Evolutionary conservation across 1,140 invertebrate genomes (phyloP).

Genomic region (Metaphire vulgaris): DNA sequence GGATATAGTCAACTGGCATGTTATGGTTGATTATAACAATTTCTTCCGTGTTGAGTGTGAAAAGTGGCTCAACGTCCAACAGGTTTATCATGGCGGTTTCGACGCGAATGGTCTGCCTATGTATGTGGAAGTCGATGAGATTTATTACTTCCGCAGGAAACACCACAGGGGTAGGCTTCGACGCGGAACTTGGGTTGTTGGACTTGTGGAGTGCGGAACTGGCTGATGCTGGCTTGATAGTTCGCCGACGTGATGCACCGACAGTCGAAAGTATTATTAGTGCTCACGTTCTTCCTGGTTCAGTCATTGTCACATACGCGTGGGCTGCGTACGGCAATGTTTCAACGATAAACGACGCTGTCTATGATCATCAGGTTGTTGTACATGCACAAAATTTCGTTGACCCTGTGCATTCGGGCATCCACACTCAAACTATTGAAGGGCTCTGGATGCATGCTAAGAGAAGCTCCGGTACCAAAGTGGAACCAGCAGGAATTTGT

Average conservation of each 20-base stretch:
- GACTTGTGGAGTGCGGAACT: background rate
- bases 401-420: background rate
- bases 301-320: background rate
- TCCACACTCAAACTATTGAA: slow-evolving; percentile 3
- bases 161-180: background rate
- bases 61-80: background rate
- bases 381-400: background rate
- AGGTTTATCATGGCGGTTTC: background rate
- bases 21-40: background rate
- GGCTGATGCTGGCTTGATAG: background rate
- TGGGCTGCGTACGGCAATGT: background rate
- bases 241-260: background rate
- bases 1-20: background rate
- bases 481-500: background rate
- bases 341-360: background rate
- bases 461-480: background rate
- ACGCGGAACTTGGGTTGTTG: background rate
- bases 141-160: background rate
- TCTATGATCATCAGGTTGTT: background rate
- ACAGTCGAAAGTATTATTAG: background rate
- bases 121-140: background rate
- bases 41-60: slow-evolving; percentile 5
- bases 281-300: background rate
- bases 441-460: slow-evolving; percentile 2
- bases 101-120: background rate